Conservation (phyloP, 2,113 vertebrate genomes). For the Ondatra zibethicus region DNA sequence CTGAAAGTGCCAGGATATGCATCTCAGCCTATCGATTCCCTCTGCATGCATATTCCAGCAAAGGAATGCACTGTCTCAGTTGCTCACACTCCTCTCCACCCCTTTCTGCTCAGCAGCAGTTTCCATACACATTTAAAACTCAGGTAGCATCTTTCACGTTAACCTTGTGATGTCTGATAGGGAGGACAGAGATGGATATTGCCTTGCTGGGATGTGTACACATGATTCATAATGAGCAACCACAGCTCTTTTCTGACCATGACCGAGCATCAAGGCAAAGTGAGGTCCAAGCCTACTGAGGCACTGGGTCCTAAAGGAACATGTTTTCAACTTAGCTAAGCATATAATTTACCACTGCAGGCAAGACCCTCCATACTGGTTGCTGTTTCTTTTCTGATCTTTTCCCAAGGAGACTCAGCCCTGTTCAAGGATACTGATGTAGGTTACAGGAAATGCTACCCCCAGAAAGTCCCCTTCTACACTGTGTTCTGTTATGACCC, state of each 20-base stretch:
- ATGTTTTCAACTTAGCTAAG: not conserved
- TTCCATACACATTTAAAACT: constrained; percentile 68
- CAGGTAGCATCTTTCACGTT: constrained; percentile 58
- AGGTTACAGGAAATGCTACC: not conserved
- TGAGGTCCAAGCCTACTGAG: not conserved
- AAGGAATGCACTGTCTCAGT: not conserved
- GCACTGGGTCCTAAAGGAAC: not conserved
- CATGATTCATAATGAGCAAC: constrained; percentile 64
- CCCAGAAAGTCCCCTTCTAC: not conserved
- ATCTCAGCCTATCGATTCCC: not conserved
- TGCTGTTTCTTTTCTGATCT: not conserved
- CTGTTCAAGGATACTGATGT: not conserved
- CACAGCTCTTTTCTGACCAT: not conserved
- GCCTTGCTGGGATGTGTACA: not conserved
- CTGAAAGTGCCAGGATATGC: not conserved
- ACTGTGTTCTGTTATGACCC: not conserved
- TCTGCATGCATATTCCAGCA: not conserved
- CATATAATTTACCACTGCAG: not conserved
- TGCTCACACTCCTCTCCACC: not conserved
- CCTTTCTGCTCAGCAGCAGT: not conserved
- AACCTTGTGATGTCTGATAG: constrained; percentile 75
- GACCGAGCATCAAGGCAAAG: constrained; percentile 7
- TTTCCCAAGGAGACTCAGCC: not conserved
- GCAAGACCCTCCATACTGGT: not conserved
- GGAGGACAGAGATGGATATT: constrained; percentile 74